Conservation (phyloP, 2,888 invertebrate genomes). For the Ellobium chinense region DNA sequence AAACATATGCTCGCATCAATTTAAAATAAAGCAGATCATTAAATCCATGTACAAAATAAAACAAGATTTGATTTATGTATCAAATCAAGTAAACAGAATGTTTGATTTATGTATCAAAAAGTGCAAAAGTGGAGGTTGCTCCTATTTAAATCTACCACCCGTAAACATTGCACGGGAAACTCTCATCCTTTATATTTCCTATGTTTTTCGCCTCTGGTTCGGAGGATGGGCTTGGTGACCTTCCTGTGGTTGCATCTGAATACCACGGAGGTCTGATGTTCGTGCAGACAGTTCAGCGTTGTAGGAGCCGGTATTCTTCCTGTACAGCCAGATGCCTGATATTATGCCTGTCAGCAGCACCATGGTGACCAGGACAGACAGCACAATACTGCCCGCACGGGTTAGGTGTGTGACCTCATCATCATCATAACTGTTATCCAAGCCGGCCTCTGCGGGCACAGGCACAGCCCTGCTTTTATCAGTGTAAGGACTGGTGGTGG, state of each 20-base stretch:
- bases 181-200: too few species aligned
- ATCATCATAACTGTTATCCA: too few species aligned
- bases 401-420: background rate
- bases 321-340: conserved; percentile 14
- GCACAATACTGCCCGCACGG: background rate
- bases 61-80: too few species aligned
- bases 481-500: too few species aligned
- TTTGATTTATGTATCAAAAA: too few species aligned
- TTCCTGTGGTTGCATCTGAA: background rate
- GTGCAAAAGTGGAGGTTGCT: too few species aligned
- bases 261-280: background rate
- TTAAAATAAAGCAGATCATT: too few species aligned
- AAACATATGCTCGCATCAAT: too few species aligned
- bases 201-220: background rate
- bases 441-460: background rate
- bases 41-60: too few species aligned
- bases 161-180: too few species aligned
- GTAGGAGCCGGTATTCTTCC: background rate
- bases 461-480: background rate
- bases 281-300: background rate
- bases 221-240: background rate
- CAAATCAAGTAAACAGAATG: too few species aligned
- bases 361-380: background rate
- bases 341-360: background rate
- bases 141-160: too few species aligned